phyloP scores from a whole-genome alignment of 2,888 invertebrate species.

The Margaritifera margaritifera region DNA sequence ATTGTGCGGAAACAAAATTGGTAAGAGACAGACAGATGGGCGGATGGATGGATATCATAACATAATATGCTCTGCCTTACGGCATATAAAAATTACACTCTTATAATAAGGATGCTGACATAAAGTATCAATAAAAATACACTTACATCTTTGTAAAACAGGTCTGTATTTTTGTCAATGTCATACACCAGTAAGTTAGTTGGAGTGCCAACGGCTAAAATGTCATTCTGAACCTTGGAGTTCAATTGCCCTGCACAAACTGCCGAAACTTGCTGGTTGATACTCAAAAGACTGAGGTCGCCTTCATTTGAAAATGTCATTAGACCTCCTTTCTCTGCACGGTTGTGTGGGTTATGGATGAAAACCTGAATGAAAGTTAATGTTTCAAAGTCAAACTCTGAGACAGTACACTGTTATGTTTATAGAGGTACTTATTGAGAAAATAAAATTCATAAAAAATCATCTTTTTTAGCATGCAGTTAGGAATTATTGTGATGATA shows the following conservation, averaged over 20 bases:
- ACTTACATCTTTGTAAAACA: slow-evolving; percentile 89
- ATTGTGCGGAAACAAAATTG: background rate
- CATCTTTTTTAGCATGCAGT: no score
- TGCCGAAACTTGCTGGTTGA: slow-evolving; percentile 85
- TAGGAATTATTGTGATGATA: no score
- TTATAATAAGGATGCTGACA: background rate
- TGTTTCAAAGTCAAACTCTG: no score
- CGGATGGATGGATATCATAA: background rate
- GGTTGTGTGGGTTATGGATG: slow-evolving; percentile 87
- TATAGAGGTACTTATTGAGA: no score
- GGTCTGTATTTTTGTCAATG: slow-evolving; percentile 90
- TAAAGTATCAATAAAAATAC: background rate
- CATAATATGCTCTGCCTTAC: background rate
- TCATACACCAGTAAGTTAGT: slow-evolving; percentile 88
- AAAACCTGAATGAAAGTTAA: slow-evolving; percentile 78
- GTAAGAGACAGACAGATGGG: background rate
- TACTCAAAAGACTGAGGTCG: slow-evolving; percentile 79
- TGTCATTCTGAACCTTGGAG: slow-evolving; percentile 78
- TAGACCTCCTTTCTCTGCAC: slow-evolving; percentile 77
- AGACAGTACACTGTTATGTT: no score
- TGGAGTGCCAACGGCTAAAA: slow-evolving; percentile 86
- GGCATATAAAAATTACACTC: no score
- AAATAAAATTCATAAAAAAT: no score
- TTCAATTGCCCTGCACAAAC: slow-evolving; percentile 83
- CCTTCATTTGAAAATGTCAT: slow-evolving; percentile 76